These are phyloP conservation scores for Globia sparganii DNA, from an alignment of 2,888 invertebrate species.

Conservation along the genomic window DNA sequence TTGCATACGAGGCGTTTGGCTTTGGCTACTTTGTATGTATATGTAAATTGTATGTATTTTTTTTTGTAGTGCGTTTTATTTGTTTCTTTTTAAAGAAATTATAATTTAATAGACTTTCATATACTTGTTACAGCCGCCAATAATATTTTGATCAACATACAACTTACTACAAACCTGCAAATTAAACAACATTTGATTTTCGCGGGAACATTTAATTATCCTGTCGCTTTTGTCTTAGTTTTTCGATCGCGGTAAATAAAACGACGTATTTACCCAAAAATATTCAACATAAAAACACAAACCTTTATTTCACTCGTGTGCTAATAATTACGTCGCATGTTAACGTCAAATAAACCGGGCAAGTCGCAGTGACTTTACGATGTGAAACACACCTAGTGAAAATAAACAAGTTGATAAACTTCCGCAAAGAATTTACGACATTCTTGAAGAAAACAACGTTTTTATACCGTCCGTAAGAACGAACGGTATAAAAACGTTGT, in stretches of 20 bases:
- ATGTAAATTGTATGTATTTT: background rate
- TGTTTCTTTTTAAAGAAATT: too few species aligned
- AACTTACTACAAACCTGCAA: background rate
- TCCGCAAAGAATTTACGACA: constrained; percentile 49
- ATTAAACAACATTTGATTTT: background rate
- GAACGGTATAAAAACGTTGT: too few species aligned
- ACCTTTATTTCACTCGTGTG: background rate
- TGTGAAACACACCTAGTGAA: constrained; percentile 56
- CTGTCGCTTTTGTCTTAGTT: background rate
- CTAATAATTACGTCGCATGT: constrained; percentile 52
- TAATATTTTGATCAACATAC: background rate
- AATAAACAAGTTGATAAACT: constrained; percentile 53
- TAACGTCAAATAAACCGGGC: constrained; percentile 28
- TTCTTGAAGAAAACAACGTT: constrained; percentile 54
- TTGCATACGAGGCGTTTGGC: too few species aligned
- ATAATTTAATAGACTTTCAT: too few species aligned
- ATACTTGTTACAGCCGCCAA: background rate
- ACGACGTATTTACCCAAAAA: background rate
- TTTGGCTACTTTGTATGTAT: too few species aligned
- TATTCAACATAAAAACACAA: background rate
- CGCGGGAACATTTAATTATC: too few species aligned
- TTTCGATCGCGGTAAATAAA: background rate
- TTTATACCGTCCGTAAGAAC: constrained; percentile 51
- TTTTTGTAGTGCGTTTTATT: background rate
- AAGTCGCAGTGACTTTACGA: constrained; percentile 45